A percentile compares a stretch with the other conserved stretches of the same genome.
These are phyloP conservation scores for Hydra vulgaris DNA, from an alignment of 30 jellyfish, hydroid and myxozoan species.

Conservation along the genomic window DNA sequence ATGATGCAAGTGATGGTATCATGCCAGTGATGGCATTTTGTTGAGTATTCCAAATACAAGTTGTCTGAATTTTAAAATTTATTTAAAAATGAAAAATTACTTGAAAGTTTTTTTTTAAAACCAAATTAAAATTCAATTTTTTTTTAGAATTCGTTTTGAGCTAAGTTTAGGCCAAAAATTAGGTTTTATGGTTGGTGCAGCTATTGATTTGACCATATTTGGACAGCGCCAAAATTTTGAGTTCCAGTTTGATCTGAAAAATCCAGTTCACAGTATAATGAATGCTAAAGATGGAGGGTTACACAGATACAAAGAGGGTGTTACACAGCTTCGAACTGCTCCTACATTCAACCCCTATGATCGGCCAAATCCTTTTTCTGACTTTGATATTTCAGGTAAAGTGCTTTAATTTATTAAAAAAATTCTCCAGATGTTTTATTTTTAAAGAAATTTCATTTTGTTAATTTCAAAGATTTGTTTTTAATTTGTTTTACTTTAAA, in stretches of 20 bases:
- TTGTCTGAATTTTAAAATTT: too few relatives aligned
- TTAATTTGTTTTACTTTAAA: too few relatives aligned
- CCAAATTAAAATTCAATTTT: too few relatives aligned
- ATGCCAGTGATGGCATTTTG: too few relatives aligned
- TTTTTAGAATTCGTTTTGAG: constrained; percentile 71
- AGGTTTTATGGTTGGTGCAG: constrained; percentile 98
- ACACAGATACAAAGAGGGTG: constrained; percentile 72
- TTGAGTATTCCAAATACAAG: too few relatives aligned
- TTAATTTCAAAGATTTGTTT: neutral
- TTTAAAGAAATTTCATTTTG: too few relatives aligned
- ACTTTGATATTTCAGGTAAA: constrained; percentile 84
- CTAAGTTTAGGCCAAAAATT: constrained; percentile 87
- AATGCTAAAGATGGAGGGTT: constrained; percentile 89
- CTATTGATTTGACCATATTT: constrained; percentile 73
- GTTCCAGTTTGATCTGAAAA: constrained; percentile 49
- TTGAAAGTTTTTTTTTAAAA: too few relatives aligned
- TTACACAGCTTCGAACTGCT: constrained; percentile 71
- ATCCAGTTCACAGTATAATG: constrained; percentile 57
- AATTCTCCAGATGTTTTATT: neutral
- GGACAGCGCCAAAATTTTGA: constrained; percentile 81
- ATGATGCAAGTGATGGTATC: too few relatives aligned
- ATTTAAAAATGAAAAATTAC: too few relatives aligned
- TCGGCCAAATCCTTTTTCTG: constrained; percentile 90
- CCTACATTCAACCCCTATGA: constrained; percentile 73
- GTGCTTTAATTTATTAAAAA: neutral